phyloP scores from a whole-genome alignment of 2,888 invertebrate genomes.

The Blastobasis adustella region DNA sequence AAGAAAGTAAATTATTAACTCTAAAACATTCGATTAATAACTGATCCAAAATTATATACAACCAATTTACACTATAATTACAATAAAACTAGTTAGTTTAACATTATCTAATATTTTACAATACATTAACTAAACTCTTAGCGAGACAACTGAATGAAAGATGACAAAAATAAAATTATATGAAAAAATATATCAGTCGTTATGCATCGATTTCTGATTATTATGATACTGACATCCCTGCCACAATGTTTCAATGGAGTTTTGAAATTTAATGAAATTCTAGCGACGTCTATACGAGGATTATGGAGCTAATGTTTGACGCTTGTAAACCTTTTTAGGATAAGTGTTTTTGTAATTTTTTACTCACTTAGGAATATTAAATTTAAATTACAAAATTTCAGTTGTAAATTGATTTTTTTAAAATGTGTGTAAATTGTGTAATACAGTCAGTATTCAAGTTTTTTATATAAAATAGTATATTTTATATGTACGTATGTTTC shows the following conservation, averaged over 20 bases:
- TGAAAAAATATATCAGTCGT: slow-evolving; percentile 13
- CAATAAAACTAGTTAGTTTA: slow-evolving; percentile 7
- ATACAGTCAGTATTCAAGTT: no score
- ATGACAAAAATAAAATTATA: slow-evolving; percentile 15
- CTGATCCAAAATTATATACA: slow-evolving; percentile 61
- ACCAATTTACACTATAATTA: slow-evolving; percentile 62
- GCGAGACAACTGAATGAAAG: slow-evolving; percentile 18
- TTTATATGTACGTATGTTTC: no score
- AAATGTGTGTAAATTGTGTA: no score
- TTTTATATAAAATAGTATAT: no score
- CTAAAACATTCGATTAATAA: slow-evolving; percentile 30
- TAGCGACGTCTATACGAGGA: slow-evolving; percentile 23
- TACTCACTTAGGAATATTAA: no score
- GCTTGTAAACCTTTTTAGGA: no score
- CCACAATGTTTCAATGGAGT: neutral
- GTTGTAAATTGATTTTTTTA: no score
- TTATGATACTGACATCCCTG: neutral
- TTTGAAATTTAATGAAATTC: slow-evolving; percentile 16
- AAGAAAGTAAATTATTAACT: slow-evolving; percentile 15
- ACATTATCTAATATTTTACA: slow-evolving; percentile 30
- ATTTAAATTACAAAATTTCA: no score
- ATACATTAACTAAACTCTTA: slow-evolving; percentile 16
- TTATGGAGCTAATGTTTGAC: no score
- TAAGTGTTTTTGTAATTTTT: no score
- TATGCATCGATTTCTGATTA: slow-evolving; percentile 1